Conservation (phyloP, 2,113 vertebrate genomes). For the Lepisosteus osseus region DNA sequence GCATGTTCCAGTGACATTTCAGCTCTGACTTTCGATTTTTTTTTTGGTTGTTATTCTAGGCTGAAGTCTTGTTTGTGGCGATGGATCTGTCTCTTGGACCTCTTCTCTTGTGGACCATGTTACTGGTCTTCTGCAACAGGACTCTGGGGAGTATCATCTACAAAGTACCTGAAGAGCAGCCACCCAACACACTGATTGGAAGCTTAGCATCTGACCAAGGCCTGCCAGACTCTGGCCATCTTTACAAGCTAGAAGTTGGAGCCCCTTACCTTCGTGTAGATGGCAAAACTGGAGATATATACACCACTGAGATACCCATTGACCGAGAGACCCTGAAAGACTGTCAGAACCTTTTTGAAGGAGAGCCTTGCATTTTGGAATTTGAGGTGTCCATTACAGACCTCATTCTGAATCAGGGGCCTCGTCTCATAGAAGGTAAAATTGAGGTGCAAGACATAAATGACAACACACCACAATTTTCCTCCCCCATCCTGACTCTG, state of each 20-base stretch:
- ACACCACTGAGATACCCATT: constrained; percentile 88
- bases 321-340: constrained; percentile 87
- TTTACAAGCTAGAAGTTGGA: constrained; percentile 94
- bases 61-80: constrained; percentile 29
- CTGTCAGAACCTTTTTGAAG: constrained; percentile 81
- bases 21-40: no score
- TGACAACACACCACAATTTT: constrained; percentile 95
- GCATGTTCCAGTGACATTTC: no score
- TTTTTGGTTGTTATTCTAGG: constrained; percentile 21
- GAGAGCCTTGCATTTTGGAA: constrained; percentile 85
- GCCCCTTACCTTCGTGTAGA: constrained; percentile 88
- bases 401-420: constrained; percentile 75
- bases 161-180: constrained; percentile 85
- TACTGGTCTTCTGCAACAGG: constrained; percentile 38
- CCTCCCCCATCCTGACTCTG: constrained; percentile 84
- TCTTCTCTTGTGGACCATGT: constrained; percentile 34
- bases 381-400: constrained; percentile 96
- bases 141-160: constrained; percentile 64
- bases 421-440: constrained; percentile 87
- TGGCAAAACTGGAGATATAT: constrained; percentile 92
- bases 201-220: constrained; percentile 88
- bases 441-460: constrained; percentile 93
- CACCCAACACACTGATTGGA: constrained; percentile 88
- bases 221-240: constrained; percentile 84
- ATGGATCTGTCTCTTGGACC: constrained; percentile 50